Base-by-base conservation (phyloP, 2,888 invertebrate species). In the Cyclophora punctaria region DNA sequence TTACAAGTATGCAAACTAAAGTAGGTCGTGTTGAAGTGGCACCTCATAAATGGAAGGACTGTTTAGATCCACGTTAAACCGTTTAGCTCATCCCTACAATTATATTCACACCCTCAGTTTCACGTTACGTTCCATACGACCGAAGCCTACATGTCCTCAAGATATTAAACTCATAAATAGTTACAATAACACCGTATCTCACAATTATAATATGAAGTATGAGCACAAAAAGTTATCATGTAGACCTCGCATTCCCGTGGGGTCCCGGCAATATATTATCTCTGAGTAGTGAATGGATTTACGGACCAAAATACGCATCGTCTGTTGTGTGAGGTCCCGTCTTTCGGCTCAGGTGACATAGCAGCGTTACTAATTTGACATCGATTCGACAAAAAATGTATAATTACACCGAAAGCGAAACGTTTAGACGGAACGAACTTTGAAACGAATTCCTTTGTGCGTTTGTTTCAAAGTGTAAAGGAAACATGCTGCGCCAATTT, bases 311-410 rank as follows among this genome's bases (percentile, higher is more conserved):
- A 87, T 83, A 86, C 67, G 68, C 67, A 69, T 72, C 71, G 20
- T 75, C 80, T 85, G 78, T 81, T 67, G 72, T 78, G 79, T 83
- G 80, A 78, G 82, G 83, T 83, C 83, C 69, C 66, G 64, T 58
- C 66, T 78, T 79, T 79, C 77, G 78, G 77, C 82, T 83, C 85
- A 83, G 83, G 84, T 84, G 86, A 81, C 83, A 78, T 63, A 64
- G 66, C 66, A 62, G 80, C 87, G 84, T 83, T 73, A 87, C 87
- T 84, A 88, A 87, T 87, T 85, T 57, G 60, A 69, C 64, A 68
- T 62, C 56, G 59, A 71, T 73, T 59, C 59, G 46, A 64, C 61
- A 71, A 78, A 79, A 78, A 79, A 67, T 48, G 49, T 61, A 63
- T 63, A 59, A 72, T 73, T 64, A 72, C 65, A 66, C 63, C 47